Conservation (phyloP, 2,113 vertebrate genomes). For the Dipodomys stephensi region DNA sequence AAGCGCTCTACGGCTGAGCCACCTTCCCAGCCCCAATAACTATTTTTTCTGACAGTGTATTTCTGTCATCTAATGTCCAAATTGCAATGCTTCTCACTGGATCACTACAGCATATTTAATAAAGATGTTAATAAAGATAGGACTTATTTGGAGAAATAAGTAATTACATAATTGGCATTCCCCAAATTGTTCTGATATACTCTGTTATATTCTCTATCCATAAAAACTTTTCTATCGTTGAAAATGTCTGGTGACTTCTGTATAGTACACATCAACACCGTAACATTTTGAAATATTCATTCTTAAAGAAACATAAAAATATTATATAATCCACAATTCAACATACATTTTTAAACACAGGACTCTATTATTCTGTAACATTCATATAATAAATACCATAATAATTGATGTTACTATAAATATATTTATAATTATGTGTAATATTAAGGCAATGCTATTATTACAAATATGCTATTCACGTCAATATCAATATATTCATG, state of each 20-base stretch:
- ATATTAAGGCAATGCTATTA: too few species aligned
- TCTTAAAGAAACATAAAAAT: not conserved
- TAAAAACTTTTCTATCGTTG: not conserved
- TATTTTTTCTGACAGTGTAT: not conserved
- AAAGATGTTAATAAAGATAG: not conserved
- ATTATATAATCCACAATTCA: not conserved
- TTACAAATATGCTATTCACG: too few species aligned
- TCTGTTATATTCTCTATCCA: not conserved
- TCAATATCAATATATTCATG: not conserved
- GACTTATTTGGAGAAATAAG: not conserved
- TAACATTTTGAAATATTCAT: constrained; percentile 5
- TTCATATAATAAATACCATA: not conserved
- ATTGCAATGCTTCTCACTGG: not conserved
- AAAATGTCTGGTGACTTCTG: not conserved
- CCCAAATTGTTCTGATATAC: not conserved
- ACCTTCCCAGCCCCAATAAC: too few species aligned
- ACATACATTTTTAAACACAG: not conserved
- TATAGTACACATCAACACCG: not conserved
- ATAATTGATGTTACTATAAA: too few species aligned
- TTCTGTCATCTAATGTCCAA: not conserved
- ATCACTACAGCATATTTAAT: not conserved
- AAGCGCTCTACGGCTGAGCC: too few species aligned
- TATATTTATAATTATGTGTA: too few species aligned
- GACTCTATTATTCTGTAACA: constrained; percentile 24
- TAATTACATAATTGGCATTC: not conserved